Percentiles rank a stretch among this genome's conserved stretches.
phyloP scores from a whole-genome alignment of 2,113 vertebrate species.

The Jaculus jaculus region DNA sequence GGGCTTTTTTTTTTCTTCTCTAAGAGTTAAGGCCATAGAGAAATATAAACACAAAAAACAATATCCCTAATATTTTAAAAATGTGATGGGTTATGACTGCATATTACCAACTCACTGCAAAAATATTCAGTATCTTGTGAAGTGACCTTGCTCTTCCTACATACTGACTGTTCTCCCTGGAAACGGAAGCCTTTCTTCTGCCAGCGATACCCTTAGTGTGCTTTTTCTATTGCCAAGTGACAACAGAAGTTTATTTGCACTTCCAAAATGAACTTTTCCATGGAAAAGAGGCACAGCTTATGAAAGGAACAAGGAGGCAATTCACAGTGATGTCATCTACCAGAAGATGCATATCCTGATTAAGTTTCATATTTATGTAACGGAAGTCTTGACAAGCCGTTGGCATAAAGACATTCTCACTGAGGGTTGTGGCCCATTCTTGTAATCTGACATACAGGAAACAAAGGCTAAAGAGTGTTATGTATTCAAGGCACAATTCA shows the following conservation, averaged over 20 bases:
- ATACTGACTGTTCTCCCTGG: not conserved
- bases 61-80: not conserved
- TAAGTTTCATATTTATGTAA: constrained; percentile 18
- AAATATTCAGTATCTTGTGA: not conserved
- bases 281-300: not conserved
- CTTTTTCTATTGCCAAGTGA: not conserved
- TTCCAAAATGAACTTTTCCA: not conserved
- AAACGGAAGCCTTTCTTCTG: not conserved
- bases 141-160: not conserved
- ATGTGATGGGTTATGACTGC: not conserved
- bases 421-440: too few relatives aligned
- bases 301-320: not conserved
- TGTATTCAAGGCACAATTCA: too few relatives aligned
- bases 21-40: not conserved
- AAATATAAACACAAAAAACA: not conserved
- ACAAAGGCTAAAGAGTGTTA: too few relatives aligned
- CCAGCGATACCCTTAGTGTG: not conserved
- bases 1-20: not conserved
- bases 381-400: not conserved
- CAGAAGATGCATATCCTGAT: not conserved
- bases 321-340: not conserved
- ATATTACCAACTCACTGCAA: not conserved
- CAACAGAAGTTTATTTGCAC: not conserved
- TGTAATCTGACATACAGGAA: not conserved
- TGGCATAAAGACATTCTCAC: not conserved